Evolutionary conservation across 2,797 vertebrate species (phyloP), one percentile per base, ranked within the genome.

Genomic region (Spinibarbus caldwelli): DNA sequence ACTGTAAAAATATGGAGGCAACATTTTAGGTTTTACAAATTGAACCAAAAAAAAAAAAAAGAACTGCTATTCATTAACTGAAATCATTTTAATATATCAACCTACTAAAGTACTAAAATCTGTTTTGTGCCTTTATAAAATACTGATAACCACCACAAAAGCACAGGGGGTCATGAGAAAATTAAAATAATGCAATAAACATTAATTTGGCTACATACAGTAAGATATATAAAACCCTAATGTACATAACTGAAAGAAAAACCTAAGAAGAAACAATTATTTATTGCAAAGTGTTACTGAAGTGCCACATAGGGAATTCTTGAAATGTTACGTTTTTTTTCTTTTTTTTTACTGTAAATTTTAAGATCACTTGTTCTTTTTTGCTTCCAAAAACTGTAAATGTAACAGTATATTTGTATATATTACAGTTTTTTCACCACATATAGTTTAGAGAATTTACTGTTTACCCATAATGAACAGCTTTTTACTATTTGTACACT

Each of bases 141-240:
- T 23, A 57, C 54, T n/a, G 54, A 57, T 21, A 54, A 54, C 21
- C 52, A 54, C 52, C 43, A 45, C 43, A 45, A 45, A 45, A 45
- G 43, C 43, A 45, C 43, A 45, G 11, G 43, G 1, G 43, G 43
- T 14, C 43, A 12, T 45, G 43, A 45, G 43, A 45, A 45, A 45
- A 41, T 41, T 12, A 45, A 41, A 10, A 41, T 41, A 41, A n/a
- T n/a, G n/a, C n/a, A 41, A 41, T 41, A 54, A 23, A 57, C 21
- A 10, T 57, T 10, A 4, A 57, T 54, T 54, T 54, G 23, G 21
- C 81, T 66, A 87, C 66, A 45, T 45, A n/a, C n/a, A n/a, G n/a
- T n/a, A 1, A 26, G 41, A 45, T 19, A 26, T 19, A 19, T 47
- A 19, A 72, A 72, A 72, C 7, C 41, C 43, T 47, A 31, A 47